Conservation (phyloP, 2,113 vertebrate species). For the Leucopsar rothschildi region DNA sequence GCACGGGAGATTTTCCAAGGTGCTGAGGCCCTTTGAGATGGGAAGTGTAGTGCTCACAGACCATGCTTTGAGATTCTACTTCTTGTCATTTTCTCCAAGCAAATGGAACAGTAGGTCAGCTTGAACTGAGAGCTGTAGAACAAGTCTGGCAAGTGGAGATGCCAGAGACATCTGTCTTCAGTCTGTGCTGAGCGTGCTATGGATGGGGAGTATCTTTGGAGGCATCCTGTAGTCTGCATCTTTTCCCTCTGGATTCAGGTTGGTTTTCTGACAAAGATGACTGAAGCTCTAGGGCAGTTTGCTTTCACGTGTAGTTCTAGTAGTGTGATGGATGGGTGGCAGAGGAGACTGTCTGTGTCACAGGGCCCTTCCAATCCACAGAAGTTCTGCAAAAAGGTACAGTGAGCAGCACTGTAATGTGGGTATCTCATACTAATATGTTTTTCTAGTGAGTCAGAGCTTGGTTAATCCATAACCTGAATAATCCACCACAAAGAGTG, state of each 20-base stretch:
- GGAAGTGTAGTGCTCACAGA: rapidly evolving
- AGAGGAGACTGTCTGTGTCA: not conserved
- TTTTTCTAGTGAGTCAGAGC: not conserved
- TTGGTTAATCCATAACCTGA: not conserved
- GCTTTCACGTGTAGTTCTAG: rapidly evolving
- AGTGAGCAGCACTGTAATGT: not conserved
- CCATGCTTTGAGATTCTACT: not conserved
- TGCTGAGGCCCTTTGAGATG: not conserved
- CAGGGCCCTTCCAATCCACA: not conserved
- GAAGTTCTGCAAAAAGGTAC: not conserved
- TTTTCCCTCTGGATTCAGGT: conserved; percentile 21
- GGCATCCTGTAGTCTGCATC: not conserved
- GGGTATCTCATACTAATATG: not conserved
- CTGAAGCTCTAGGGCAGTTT: not conserved
- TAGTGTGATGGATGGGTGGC: not conserved
- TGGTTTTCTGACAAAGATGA: not conserved
- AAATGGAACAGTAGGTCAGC: not conserved
- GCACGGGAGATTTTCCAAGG: not conserved
- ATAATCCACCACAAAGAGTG: not conserved
- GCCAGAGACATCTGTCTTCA: not conserved
- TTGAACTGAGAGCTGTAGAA: not conserved
- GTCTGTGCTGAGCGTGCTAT: not conserved
- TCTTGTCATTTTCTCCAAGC: not conserved
- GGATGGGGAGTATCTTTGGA: not conserved
- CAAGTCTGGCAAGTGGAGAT: not conserved